A percentile compares a stretch with the other conserved stretches of the same genome.
These are phyloP conservation scores for Actinostola sp. DNA, from an alignment of 92 coral and sea anemone species.

Conservation along the genomic window DNA sequence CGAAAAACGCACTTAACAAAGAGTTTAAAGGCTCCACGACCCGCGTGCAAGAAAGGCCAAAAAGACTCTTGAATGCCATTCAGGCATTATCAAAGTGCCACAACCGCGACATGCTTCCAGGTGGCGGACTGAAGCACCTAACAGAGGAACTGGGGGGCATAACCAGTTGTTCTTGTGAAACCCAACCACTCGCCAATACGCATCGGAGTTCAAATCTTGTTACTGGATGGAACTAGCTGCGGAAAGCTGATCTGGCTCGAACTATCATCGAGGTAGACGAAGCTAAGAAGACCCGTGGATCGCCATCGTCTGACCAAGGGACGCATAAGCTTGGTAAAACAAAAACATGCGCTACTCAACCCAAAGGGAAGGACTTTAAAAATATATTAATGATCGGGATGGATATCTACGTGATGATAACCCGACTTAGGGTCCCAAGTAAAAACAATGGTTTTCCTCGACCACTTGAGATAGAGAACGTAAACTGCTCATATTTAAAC, in stretches of 20 bases:
- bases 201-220: too few relatives aligned
- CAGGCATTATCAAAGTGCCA: too few relatives aligned
- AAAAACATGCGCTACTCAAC: slow-evolving; percentile 57
- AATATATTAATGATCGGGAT: slow-evolving; percentile 54
- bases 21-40: too few relatives aligned
- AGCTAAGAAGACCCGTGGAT: slow-evolving; percentile 62
- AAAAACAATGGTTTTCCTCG: slow-evolving; percentile 61
- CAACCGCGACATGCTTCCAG: too few relatives aligned
- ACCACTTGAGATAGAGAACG: slow-evolving; percentile 61
- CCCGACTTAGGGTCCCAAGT: slow-evolving; percentile 75
- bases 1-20: too few relatives aligned
- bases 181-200: too few relatives aligned
- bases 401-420: slow-evolving; percentile 68
- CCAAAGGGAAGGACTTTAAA: slow-evolving; percentile 72
- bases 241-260: slow-evolving; percentile 60
- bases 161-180: too few relatives aligned
- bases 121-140: too few relatives aligned
- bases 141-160: too few relatives aligned
- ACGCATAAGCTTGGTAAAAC: slow-evolving; percentile 66
- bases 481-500: slow-evolving; percentile 59
- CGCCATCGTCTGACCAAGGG: slow-evolving; percentile 75
- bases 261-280: slow-evolving; percentile 73
- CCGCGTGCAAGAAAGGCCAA: too few relatives aligned
- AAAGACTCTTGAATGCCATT: too few relatives aligned
- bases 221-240: slow-evolving; percentile 65